Evolutionary conservation across 2,797 vertebrate genomes (phyloP).

Genomic region (Poeciliopsis turneri): DNA sequence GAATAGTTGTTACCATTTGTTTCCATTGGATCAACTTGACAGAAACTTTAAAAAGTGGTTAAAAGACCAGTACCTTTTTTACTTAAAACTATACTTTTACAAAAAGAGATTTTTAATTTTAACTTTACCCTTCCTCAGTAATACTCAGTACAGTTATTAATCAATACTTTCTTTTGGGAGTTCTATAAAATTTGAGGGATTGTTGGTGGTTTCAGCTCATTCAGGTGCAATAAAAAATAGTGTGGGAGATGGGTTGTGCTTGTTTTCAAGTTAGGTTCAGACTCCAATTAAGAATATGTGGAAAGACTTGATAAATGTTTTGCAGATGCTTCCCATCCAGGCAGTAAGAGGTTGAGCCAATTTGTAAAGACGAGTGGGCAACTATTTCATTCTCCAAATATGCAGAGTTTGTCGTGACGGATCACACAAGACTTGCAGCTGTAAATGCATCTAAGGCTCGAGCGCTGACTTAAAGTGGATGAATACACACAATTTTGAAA

Average conservation of each 20-base stretch:
- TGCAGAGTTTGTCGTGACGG: not conserved
- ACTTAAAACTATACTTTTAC: not conserved
- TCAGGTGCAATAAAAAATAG: not conserved
- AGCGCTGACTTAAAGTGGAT: not conserved
- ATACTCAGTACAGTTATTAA: not conserved
- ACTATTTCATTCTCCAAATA: not conserved
- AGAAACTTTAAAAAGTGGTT: constrained; percentile 10
- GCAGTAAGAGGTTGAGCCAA: too few species aligned
- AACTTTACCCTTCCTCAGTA: not conserved
- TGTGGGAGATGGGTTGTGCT: not conserved
- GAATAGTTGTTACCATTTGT: not conserved
- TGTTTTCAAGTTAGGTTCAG: not conserved
- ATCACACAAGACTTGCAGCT: not conserved
- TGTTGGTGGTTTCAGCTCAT: not conserved
- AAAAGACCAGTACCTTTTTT: constrained; percentile 6
- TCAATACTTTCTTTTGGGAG: not conserved
- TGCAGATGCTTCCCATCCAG: not conserved
- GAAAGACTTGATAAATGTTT: not conserved
- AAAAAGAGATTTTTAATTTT: not conserved
- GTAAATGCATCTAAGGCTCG: not conserved
- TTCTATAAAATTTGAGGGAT: not conserved
- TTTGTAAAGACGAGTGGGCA: too few species aligned
- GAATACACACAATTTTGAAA: not conserved
- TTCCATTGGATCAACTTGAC: constrained; percentile 5
- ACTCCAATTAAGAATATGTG: not conserved